Base-by-base conservation (phyloP, 64 coral and sea anemone species). In the Montipora efflorescens region DNA sequence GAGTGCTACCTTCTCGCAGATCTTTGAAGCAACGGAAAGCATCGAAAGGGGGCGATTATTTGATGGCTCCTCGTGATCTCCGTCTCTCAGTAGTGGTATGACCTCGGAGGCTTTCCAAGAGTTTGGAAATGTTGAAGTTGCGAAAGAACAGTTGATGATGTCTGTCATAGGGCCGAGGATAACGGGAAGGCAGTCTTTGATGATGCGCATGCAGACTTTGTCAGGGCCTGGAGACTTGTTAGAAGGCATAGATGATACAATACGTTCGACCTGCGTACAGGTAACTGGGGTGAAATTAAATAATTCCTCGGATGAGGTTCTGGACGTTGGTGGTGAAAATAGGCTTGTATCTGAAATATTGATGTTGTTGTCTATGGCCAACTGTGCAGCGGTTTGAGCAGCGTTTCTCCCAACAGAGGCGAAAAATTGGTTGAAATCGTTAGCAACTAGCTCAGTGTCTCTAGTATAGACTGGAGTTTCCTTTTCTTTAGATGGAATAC, bases 1-100 rank as follows among this genome's bases (percentile, higher is more conserved):
- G 18, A 80, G 51, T 49, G 51, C 78, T 80, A 80, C 10, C 51
- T 80, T 80, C 6, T 92, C 91, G 18, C 91, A 94, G 10, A 93
- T 67, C 49, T 88, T 88, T 14, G 85, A 88, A 8, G 68, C 13
- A 67, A 88, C 67, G 5, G 67, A 19, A 19, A 88, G 22, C 6
- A 88, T 4, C 5, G 69, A 88, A 3, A 88, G 45, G 8, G 85
- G 70, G 21, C 69, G 28, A 44, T 88, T 74, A 44, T 87, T 87
- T 14, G 62, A 44, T 47, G 64, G 36, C 6, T 47, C 64, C 50
- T 87, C 67, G n/a, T 90, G 51, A 47, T 90, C 88, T 4, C 88
- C 88, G 21, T 80, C 45, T 90, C 81, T 91, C 13, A 79, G 75
- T 6, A 90, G 36, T 7, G 88, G 75, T 71, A 90, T 90, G 36